phyloP scores from a whole-genome alignment of 2,113 vertebrate species.

The Brachirus orientalis region DNA sequence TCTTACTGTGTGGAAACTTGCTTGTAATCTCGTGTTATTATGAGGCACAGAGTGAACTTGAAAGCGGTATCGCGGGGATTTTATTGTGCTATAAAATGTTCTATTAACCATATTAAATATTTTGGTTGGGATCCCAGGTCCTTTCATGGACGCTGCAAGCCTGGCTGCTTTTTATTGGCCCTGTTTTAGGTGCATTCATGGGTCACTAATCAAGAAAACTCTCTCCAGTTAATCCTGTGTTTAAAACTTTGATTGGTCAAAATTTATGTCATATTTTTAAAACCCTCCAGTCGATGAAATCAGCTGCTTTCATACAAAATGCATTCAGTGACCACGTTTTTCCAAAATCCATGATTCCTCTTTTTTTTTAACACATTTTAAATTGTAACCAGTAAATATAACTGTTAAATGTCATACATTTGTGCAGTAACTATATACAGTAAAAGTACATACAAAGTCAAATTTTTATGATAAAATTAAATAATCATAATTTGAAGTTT shows the following conservation, averaged over 20 bases:
- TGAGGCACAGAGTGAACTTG: slow-evolving; percentile 13
- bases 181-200: not conserved
- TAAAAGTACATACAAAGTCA: no score
- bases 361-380: no score
- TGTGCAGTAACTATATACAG: no score
- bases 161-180: not conserved
- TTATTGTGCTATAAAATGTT: not conserved
- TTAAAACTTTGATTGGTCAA: not conserved
- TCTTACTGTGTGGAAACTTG: not conserved
- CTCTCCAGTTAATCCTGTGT: not conserved
- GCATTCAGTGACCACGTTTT: no score
- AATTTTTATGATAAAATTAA: no score
- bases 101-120: not conserved
- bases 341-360: no score
- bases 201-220: not conserved
- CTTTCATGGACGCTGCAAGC: not conserved
- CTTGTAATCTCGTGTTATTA: not conserved
- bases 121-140: not conserved
- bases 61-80: slow-evolving; percentile 15
- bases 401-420: no score
- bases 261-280: no score
- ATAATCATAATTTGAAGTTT: no score
- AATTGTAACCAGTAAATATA: no score
- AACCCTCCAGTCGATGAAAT: no score
- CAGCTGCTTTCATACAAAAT: no score